These are phyloP conservation scores for Mola mola DNA, from an alignment of 2,113 vertebrate genomes.

Conservation along the genomic window DNA sequence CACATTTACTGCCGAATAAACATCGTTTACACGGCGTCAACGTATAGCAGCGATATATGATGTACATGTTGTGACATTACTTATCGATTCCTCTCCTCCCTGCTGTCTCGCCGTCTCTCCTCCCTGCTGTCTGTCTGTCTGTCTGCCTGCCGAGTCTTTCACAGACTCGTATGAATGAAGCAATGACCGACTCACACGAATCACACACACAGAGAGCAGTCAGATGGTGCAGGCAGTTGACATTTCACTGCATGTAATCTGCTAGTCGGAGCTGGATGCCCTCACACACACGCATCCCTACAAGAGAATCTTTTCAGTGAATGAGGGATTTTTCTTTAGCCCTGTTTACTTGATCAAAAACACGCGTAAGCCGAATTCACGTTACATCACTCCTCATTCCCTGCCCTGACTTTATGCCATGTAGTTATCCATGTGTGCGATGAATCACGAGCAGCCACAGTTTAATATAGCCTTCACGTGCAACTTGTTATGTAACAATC, in stretches of 20 bases:
- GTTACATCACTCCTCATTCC: slow-evolving; percentile 50
- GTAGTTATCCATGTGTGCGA: slow-evolving; percentile 30
- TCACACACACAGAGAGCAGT: slow-evolving; percentile 15
- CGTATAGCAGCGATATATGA: slow-evolving; percentile 2
- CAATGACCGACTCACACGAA: neutral
- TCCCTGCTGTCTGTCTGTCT: slow-evolving; percentile 22
- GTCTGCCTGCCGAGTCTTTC: slow-evolving; percentile 39
- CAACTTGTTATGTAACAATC: slow-evolving; percentile 42
- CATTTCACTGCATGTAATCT: slow-evolving; percentile 49
- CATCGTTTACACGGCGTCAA: neutral
- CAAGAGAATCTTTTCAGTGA: slow-evolving; percentile 24
- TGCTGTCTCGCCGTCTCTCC: slow-evolving; percentile 16
- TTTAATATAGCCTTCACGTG: slow-evolving; percentile 40
- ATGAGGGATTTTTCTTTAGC: slow-evolving; percentile 32
- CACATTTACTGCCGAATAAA: neutral
- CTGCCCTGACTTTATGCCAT: slow-evolving; percentile 47
- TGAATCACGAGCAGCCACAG: slow-evolving; percentile 36
- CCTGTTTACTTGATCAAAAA: slow-evolving; percentile 21
- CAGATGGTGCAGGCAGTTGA: slow-evolving; percentile 55
- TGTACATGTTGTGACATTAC: slow-evolving; percentile 32
- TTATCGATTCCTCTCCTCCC: slow-evolving; percentile 24
- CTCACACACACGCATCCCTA: slow-evolving; percentile 8
- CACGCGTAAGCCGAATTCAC: slow-evolving; percentile 14
- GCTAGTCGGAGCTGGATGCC: slow-evolving; percentile 28
- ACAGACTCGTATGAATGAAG: neutral